Evolutionary conservation across 2,888 invertebrate genomes (phyloP), one percentile per base, ranked within the genome.

Genomic region (Calameuta pallipes): DNA sequence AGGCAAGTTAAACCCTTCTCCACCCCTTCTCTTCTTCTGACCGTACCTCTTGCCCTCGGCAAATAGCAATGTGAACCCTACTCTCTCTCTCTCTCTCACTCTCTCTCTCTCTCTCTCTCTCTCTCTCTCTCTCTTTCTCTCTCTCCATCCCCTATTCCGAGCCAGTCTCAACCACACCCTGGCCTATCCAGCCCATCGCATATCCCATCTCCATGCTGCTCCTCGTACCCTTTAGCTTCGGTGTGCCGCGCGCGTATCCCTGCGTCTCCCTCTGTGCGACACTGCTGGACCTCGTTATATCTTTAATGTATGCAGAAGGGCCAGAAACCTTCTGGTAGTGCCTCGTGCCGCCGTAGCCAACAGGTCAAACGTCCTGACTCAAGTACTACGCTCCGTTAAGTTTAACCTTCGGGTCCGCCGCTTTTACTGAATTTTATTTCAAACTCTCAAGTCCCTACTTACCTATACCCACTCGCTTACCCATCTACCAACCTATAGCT

Each of bases 1-100:
- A 89, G 87, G 88, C 88, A 86, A 90, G 89, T 90, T 90, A 88
- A 88, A 87, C 86, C 73, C 80, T 78, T 81, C 81, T 79, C 78
- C 83, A 13, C 83, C 83, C 84, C 80, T 81, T 81, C 78, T 78
- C 75, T 76, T 3, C 31, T 80, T 71, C 85, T 82, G 80, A 79
- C 78, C 83, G 81, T 83, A 80, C 81, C 85, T 86, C 85, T 86
- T 86, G 84, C 86, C 86, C 85, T 88, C 86, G 84, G 87, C 87
- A 89, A 90, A 90, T 89, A 90, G 88, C 88, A 87, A 82, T 82
- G 85, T 89, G 33, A 89, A 87, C 87, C 87, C 88, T 87, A 84
- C 84, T 82, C 80, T 4, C 33, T 33, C 33, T 33, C 33, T 33
- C 33, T 33, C 33, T 33, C 33, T 33, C 33, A 1, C 33, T 33